These are phyloP conservation scores for Cantharis flavilabris DNA, from an alignment of 2,888 invertebrate species.

Conservation along the genomic window DNA sequence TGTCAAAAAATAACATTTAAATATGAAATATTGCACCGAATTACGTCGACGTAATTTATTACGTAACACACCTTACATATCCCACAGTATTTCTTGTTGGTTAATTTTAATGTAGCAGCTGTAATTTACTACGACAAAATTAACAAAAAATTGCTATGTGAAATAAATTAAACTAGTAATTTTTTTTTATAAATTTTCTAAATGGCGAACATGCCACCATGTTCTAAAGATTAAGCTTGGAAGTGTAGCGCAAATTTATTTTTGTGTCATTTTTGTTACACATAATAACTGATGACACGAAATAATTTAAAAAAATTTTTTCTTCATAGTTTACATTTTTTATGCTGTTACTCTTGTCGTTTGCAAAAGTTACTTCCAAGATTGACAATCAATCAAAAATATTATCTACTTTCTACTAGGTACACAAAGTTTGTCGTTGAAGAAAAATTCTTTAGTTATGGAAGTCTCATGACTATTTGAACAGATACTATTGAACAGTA, in stretches of 20 bases:
- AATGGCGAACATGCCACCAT: neutral
- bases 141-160: neutral
- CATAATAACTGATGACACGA: neutral
- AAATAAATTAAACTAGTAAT: neutral
- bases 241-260: no score
- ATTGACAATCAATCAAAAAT: neutral
- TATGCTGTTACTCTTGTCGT: neutral
- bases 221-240: neutral
- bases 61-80: neutral
- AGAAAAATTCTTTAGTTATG: conserved; percentile 14
- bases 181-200: neutral
- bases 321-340: neutral
- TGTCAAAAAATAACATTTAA: neutral
- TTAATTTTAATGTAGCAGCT: neutral
- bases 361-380: neutral
- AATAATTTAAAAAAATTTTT: neutral
- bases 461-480: conserved; percentile 12
- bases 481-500: conserved; percentile 11
- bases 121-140: neutral
- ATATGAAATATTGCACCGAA: neutral
- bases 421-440: neutral
- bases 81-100: neutral
- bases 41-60: neutral
- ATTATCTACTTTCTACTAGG: neutral
- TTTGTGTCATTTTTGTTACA: neutral